Evolutionary conservation across 1,140 invertebrate genomes (phyloP).

Genomic region (Globodera ellingtonae): DNA sequence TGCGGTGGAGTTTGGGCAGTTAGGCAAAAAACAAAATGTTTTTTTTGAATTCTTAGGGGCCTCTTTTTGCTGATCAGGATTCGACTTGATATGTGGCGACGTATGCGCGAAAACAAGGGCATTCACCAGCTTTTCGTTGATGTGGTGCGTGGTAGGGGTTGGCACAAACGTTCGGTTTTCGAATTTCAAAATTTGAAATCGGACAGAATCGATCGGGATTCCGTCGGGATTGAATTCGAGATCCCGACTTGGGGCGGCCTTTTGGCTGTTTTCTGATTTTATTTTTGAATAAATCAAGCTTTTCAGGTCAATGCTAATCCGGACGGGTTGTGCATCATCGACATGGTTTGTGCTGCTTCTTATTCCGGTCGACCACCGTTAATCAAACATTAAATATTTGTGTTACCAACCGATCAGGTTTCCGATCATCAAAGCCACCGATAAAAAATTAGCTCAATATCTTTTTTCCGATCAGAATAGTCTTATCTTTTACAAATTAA

Average conservation of each 20-base stretch:
- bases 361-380: background rate
- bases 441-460: no score
- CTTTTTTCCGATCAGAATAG: no score
- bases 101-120: slow-evolving; percentile 54
- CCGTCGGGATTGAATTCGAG: no score
- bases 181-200: background rate
- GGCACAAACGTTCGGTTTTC: slow-evolving; percentile 11
- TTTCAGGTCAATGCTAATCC: slow-evolving; percentile 25
- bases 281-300: background rate
- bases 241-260: no score
- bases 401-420: no score
- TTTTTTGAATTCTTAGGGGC: slow-evolving; percentile 46
- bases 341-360: slow-evolving; percentile 40
- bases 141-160: slow-evolving; percentile 33
- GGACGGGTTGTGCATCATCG: slow-evolving; percentile 51
- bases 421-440: no score
- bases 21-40: slow-evolving; percentile 9
- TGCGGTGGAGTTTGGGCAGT: slow-evolving; percentile 1
- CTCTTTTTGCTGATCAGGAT: slow-evolving; percentile 52
- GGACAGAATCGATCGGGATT: background rate
- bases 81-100: slow-evolving; percentile 54
- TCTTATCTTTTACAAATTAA: no score
- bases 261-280: no score
- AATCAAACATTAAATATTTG: no score
- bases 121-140: slow-evolving; percentile 62